Base-by-base conservation (phyloP, 2,888 invertebrate species). In the Nemotelus nigrinus region DNA sequence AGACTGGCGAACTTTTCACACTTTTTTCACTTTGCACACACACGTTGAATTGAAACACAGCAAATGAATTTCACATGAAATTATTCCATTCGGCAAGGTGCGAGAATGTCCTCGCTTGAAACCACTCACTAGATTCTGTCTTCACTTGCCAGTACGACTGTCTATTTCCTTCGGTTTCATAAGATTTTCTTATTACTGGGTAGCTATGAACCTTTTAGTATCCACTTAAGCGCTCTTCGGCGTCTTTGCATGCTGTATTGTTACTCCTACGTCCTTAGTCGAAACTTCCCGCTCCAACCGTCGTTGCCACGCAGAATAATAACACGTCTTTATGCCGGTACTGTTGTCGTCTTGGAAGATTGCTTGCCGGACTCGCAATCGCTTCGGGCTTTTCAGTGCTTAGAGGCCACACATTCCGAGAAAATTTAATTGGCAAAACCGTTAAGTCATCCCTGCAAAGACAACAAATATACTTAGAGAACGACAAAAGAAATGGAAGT, bases 391-490 rank as follows among this genome's bases (percentile, higher is more conserved):
- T 41, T 50, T 48, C 10, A 39, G 39, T 74, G 74, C 63, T 74
- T 60, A 74, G 74, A 70, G 43, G 57, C 72, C 60, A 41, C 63
- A 74, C 60, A 63, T 50, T 70, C 43, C 39, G 47, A 63, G 74
- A 25, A 74, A 74, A 74, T 74, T 74, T 74, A 74, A 74, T 74
- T 60, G 74, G 63, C 63, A 60, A 74, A 74, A 74, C 74, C 60
- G 74, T 60, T 74, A 74, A 74, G 74, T 74, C 74, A 74, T 74
- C 74, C 74, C 74, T 74, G 74, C 60, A 74, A 74, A 74, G 74
- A 74, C 70, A 48, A 74, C 60, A 74, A 74, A 72, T 58, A 48
- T 6, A 70, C 70, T 70, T 70, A 74, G n/a, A 63, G 48, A n/a
- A 47, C 1, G 50, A 3, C n/a, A 47, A 43, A 58, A 72, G 25